phyloP scores from a whole-genome alignment of 53 echinoderm and acorn worm genomes.

The Echinometra lucunter region DNA sequence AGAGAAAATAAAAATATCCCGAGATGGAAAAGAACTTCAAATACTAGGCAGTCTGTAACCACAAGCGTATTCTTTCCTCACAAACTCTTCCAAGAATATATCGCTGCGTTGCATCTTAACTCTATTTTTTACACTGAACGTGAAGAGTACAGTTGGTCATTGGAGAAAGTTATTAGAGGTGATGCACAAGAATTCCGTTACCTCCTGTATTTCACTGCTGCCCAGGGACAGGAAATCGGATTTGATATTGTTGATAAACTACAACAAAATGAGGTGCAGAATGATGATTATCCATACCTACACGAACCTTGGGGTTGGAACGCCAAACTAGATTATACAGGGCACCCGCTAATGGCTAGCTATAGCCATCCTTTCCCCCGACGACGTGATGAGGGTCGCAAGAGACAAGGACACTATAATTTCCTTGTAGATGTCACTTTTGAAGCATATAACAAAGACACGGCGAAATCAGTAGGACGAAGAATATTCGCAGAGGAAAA shows the following conservation, averaged over 20 bases:
- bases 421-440: slow-evolving; percentile 32
- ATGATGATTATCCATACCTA: too few relatives aligned
- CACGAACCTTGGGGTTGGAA: too few relatives aligned
- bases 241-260: neutral
- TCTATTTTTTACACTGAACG: neutral
- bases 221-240: neutral
- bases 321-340: too few relatives aligned
- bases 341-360: too few relatives aligned
- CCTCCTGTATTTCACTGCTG: neutral
- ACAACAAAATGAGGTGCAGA: neutral
- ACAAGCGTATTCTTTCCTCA: neutral
- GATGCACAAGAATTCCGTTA: neutral
- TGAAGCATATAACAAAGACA: neutral
- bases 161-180: neutral
- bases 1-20: neutral
- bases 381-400: too few relatives aligned
- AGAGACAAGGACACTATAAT: neutral
- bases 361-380: too few relatives aligned
- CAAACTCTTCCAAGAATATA: neutral
- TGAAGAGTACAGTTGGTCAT: neutral
- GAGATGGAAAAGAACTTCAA: neutral
- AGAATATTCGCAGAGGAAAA: neutral
- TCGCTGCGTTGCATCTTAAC: neutral
- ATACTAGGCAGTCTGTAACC: neutral
- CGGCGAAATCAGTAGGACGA: neutral